Base-by-base conservation (phyloP, 1,140 invertebrate genomes). In the Phocides pigmalion region DNA sequence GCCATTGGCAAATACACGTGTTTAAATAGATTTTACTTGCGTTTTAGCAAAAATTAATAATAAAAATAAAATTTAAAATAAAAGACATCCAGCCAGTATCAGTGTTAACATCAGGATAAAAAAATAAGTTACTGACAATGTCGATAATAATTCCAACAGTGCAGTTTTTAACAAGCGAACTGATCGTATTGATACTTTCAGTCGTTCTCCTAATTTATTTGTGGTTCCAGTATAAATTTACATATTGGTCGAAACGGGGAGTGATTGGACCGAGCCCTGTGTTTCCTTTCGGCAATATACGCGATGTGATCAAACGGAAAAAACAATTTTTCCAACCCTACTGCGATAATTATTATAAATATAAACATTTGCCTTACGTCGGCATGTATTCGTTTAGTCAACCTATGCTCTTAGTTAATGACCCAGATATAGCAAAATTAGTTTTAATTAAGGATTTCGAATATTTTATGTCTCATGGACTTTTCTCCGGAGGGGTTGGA, bases 401-500 rank as follows among this genome's bases (percentile, higher is more conserved):
- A 50, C 89, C 89, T 2, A 80, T 88, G 16, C 69, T 89, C n/a
- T 81, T 89, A 1, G 69, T 93, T 3, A 78, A 92, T 14, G 92
- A 93, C 66, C 82, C 84, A 4, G 93, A 94, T 28, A 70, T 94
- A 28, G 92, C 94, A 2, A 93, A 94, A 41, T 82, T 87, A 25
- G 89, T 95, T 4, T 74, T 94, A 42, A 90, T 94, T 8, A 94
- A 93, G 75, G 93, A 95, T 77, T 94, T 93, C 66, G 83, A 89
- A 44, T 84, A 93, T 75, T 94, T 94, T 64, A 87, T 92, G 66
- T 92, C 93, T 28, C 90, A 93, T 15, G 91, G 93, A 0, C 81
- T 93, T 50, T 93, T 92, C 64, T 86, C 88, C 28, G 92, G 93
- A 51, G 89, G 92, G 14, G 70, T 87, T 14, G 82, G 84, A 4